Base-by-base conservation (phyloP, 2,113 vertebrate genomes). In the Onychostruthus taczanowskii region DNA sequence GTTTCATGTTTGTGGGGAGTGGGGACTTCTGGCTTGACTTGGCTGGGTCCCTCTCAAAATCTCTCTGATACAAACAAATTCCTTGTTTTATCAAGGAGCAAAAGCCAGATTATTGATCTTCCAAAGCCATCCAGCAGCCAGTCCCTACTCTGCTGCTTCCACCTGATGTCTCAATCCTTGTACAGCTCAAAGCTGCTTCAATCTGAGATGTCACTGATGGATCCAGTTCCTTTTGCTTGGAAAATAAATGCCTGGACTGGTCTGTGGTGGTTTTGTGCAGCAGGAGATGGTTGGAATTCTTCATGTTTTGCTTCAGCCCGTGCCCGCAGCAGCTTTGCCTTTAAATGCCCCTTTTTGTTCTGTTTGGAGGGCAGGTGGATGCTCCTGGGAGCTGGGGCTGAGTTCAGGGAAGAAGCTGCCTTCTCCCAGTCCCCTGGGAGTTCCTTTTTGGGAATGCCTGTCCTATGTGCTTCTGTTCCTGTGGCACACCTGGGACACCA, bases 251-350 rank as follows among this genome's bases (percentile, higher is more conserved):
- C 52, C 70, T 39, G n/a, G 47, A 6, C 62, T 62, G 50, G 9
- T 44, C 43, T 59, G 37, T 43, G 70, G 23, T 66, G 56, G 72
- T n/a, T 82, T 31, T 72, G 67, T 86, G 10, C 30, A 23, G 62
- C 33, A 15, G 58, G 75, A 88, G 35, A 1, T n/a, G 63, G 31
- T 49, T 41, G 30, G 37, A 50, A 27, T n/a, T 28, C 26, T 61
- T 50, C 0, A 1, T 5, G 4, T 77, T 30, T 62, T 70, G 62
- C 67, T 33, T 50, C 6, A 53, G 67, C 55, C 35, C 0, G 0
- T 46, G 70, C 46, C 28, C 13, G 41, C 27, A 28, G 27, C 62
- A 50, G 39, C 56, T 55, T 43, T 79, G 37, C 73, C 39, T 94
- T 84, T 14, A 39, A 52, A 26, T 53, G 41, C 16, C 22, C 41